Conservation (phyloP, 2,797 vertebrate genomes). For the Bovichtus variegatus region DNA sequence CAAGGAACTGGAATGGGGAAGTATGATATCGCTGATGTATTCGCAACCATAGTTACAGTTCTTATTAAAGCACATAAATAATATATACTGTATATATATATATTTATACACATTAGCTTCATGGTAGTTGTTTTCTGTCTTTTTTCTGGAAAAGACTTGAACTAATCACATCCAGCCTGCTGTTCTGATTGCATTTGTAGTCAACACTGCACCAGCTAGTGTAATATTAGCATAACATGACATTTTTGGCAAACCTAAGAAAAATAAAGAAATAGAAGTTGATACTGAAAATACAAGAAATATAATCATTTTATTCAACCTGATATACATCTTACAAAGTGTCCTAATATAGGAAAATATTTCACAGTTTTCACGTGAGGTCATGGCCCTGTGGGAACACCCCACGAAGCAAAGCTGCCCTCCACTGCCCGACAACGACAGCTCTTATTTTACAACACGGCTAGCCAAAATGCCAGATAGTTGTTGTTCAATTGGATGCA, state of each 20-base stretch:
- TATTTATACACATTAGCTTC: background rate
- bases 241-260: background rate
- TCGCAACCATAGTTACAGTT: slow-evolving; percentile 15
- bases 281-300: slow-evolving; percentile 3
- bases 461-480: no score
- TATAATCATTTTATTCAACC: background rate
- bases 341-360: background rate
- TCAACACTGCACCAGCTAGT: background rate
- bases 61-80: background rate
- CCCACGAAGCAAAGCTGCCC: no score
- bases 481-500: no score
- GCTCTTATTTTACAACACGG: no score
- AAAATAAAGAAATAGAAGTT: background rate
- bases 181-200: background rate
- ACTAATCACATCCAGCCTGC: background rate
- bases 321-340: background rate
- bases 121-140: background rate
- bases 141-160: background rate
- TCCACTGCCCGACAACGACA: no score
- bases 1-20: slow-evolving; percentile 50
- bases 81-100: no score
- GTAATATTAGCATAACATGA: background rate
- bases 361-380: no score
- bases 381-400: no score
- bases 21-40: slow-evolving; percentile 30